A percentile compares a stretch with the other conserved stretches of the same genome.
phyloP scores from a whole-genome alignment of 2,888 invertebrate species.

The Epirrhoe alternata region DNA sequence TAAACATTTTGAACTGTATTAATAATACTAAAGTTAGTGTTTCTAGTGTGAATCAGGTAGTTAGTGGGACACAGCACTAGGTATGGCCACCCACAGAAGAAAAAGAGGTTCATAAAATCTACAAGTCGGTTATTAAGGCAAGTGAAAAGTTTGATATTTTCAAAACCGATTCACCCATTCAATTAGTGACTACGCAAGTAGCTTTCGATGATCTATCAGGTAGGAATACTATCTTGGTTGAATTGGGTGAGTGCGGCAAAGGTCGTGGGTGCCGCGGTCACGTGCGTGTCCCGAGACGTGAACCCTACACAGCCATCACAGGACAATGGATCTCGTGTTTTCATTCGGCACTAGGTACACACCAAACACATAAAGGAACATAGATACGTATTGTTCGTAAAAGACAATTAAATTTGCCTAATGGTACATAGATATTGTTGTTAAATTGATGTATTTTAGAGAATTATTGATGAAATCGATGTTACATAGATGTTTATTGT shows the following conservation, averaged over 20 bases:
- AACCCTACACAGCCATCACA: conserved; percentile 24
- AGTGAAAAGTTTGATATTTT: too few species aligned
- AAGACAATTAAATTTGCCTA: conserved; percentile 74
- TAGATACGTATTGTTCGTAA: conserved; percentile 68
- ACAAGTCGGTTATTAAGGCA: too few species aligned
- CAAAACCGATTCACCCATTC: too few species aligned
- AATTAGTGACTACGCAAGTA: too few species aligned
- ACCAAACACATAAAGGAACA: conserved; percentile 20
- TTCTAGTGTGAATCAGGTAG: conserved; percentile 27
- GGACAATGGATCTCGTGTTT: conserved; percentile 25
- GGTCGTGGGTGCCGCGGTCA: neutral
- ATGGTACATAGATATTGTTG: conserved; percentile 77
- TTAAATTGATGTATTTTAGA: conserved; percentile 85
- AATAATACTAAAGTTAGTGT: conserved; percentile 33
- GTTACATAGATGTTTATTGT: conserved; percentile 85
- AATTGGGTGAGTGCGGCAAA: neutral
- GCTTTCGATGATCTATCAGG: too few species aligned
- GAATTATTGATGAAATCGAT: conserved; percentile 83
- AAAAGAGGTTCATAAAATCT: too few species aligned
- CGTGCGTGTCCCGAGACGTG: conserved; percentile 11
- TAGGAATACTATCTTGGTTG: neutral
- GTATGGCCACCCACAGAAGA: neutral
- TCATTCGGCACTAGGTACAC: conserved; percentile 13
- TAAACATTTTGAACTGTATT: conserved; percentile 23
- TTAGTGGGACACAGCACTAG: conserved; percentile 13